phyloP scores from a whole-genome alignment of 2,797 vertebrate species.

The Megaceryle alcyon region DNA sequence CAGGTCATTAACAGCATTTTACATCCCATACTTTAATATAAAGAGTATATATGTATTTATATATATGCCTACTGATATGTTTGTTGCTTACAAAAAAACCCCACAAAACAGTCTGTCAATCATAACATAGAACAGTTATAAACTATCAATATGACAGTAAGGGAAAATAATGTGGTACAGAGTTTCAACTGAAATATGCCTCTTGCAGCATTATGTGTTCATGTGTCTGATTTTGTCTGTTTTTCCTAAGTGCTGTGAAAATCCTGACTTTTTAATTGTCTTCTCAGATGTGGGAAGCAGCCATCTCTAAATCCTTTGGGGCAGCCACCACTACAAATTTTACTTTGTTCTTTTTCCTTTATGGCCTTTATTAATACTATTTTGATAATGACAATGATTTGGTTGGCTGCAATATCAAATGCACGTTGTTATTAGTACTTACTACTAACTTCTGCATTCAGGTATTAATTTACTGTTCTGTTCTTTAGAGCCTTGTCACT shows the following conservation, averaged over 20 bases:
- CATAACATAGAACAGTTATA: neutral
- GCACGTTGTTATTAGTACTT: slow-evolving; percentile 16
- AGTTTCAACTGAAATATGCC: neutral
- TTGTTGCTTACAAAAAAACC: neutral
- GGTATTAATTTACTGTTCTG: slow-evolving; percentile 44
- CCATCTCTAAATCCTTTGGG: neutral
- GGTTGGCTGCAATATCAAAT: slow-evolving; percentile 29
- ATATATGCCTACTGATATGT: neutral
- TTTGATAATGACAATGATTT: slow-evolving; percentile 35
- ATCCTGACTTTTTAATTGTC: neutral
- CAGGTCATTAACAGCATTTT: neutral
- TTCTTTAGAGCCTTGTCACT: slow-evolving; percentile 52
- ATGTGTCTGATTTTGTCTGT: neutral
- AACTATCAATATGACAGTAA: neutral
- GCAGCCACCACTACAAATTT: neutral
- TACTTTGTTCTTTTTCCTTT: slow-evolving; percentile 6
- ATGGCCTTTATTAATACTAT: slow-evolving; percentile 23
- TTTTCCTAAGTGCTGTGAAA: neutral
- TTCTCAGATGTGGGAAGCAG: neutral
- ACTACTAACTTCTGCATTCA: slow-evolving; percentile 42
- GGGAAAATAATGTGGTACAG: neutral
- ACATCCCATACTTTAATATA: neutral
- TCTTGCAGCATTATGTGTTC: neutral
- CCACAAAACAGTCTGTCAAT: neutral
- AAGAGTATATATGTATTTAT: neutral